Evolutionary conservation across 2,888 invertebrate species (phyloP).

Genomic region (Beris morrisii): DNA sequence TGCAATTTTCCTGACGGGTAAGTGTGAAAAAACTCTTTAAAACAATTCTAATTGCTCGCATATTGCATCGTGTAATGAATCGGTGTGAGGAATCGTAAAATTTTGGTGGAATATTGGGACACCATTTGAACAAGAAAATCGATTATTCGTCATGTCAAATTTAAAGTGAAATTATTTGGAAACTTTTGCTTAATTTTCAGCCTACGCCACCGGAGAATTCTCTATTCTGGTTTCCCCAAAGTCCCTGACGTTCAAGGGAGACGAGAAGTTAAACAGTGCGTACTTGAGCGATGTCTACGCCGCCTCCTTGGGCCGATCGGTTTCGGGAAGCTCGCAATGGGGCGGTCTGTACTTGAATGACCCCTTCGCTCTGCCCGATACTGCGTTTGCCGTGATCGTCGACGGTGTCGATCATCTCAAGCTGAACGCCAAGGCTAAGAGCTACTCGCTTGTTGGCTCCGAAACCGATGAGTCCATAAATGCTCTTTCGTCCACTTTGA

Average conservation of each 20-base stretch:
- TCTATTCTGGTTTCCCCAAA: slow-evolving; percentile 68
- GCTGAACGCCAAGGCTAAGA: slow-evolving; percentile 45
- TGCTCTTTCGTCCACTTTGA: slow-evolving; percentile 63
- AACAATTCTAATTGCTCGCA: slow-evolving; percentile 18
- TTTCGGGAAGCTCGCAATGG: slow-evolving; percentile 72
- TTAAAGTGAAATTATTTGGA: too few relatives aligned
- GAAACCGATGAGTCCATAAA: slow-evolving; percentile 51
- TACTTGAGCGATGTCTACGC: slow-evolving; percentile 71
- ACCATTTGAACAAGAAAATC: too few relatives aligned
- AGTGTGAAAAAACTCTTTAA: slow-evolving; percentile 42
- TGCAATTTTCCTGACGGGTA: slow-evolving; percentile 51
- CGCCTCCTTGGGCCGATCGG: slow-evolving; percentile 72
- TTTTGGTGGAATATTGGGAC: too few relatives aligned
- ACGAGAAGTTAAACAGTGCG: slow-evolving; percentile 62
- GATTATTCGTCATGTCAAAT: too few relatives aligned
- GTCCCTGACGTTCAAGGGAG: slow-evolving; percentile 69
- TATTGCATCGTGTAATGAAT: too few relatives aligned
- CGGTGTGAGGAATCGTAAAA: too few relatives aligned
- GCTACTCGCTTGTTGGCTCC: slow-evolving; percentile 47
- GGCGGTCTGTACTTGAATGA: slow-evolving; percentile 67
- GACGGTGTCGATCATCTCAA: slow-evolving; percentile 64
- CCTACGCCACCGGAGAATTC: slow-evolving; percentile 60
- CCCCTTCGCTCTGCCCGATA: slow-evolving; percentile 75
- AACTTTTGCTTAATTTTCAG: slow-evolving; percentile 38
- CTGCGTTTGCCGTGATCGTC: slow-evolving; percentile 68